These are phyloP conservation scores for Ormyrus rosae DNA, from an alignment of 2,888 invertebrate genomes.

Conservation along the genomic window DNA sequence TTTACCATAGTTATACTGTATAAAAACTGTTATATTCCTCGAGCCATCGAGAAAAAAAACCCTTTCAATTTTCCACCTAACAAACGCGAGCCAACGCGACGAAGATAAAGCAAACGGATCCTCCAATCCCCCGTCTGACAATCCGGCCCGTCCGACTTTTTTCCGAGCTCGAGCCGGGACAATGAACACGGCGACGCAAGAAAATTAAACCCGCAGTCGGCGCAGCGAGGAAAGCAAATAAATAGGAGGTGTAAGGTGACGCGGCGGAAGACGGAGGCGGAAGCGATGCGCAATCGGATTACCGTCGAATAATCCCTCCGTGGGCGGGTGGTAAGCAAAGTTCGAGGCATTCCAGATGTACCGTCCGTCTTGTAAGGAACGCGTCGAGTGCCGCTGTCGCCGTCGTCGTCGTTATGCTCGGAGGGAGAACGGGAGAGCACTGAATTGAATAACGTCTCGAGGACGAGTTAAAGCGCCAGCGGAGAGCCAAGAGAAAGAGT, in stretches of 20 bases:
- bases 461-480: conserved; percentile 5
- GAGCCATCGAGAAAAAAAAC: too few species aligned
- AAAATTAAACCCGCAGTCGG: neutral
- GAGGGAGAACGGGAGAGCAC: conserved; percentile 1
- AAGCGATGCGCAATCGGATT: neutral
- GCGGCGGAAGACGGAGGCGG: neutral
- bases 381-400: neutral
- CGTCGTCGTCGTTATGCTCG: conserved; percentile 2
- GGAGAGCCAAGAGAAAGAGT: too few species aligned
- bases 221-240: neutral
- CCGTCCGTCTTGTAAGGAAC: conserved; percentile 6
- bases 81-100: too few species aligned
- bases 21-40: too few species aligned
- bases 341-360: conserved; percentile 30
- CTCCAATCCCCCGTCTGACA: too few species aligned
- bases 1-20: too few species aligned
- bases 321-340: conserved; percentile 14
- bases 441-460: conserved; percentile 30
- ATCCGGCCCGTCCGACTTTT: too few species aligned
- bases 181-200: neutral
- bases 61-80: too few species aligned
- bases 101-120: too few species aligned
- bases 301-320: conserved; percentile 11
- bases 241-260: neutral
- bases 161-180: too few species aligned